A percentile compares a stretch with the other conserved stretches of the same genome.
Evolutionary conservation across 2,797 vertebrate genomes (phyloP).

Genomic region (Ptychadena robeensis): DNA sequence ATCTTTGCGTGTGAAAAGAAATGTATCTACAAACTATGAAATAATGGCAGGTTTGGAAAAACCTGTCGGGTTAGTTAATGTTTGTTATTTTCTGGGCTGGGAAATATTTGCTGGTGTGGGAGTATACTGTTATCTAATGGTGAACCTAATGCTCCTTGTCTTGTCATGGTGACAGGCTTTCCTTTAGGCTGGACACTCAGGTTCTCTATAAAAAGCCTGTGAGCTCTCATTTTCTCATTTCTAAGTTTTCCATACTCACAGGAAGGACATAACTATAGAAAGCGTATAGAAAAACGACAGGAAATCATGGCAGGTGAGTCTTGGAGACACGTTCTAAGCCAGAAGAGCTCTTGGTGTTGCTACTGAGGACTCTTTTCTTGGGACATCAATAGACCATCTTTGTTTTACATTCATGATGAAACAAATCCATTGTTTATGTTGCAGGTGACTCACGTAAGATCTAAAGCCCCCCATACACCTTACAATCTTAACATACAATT

Average conservation of each 20-base stretch:
- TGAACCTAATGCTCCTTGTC: neutral
- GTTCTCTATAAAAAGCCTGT: neutral
- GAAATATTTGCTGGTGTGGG: neutral
- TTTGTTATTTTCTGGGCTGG: neutral
- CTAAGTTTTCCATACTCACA: neutral
- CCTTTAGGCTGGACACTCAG: neutral
- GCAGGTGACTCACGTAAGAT: no score
- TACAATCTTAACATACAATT: no score
- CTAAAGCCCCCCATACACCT: no score
- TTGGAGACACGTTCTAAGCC: neutral
- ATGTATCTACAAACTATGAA: no score
- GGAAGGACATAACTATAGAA: neutral
- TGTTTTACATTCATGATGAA: no score
- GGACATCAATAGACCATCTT: no score
- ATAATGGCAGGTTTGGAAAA: neutral
- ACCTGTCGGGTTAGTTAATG: neutral
- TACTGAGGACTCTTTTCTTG: no score
- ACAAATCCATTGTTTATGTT: no score
- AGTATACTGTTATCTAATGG: neutral
- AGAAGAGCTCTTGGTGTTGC: no score
- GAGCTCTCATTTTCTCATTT: neutral
- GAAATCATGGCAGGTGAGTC: slow-evolving; percentile 17
- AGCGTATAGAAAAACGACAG: neutral
- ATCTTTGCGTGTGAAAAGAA: no score
- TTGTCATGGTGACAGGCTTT: neutral